Conservation (phyloP, 2,888 invertebrate species). For the Bellardia pandia region DNA sequence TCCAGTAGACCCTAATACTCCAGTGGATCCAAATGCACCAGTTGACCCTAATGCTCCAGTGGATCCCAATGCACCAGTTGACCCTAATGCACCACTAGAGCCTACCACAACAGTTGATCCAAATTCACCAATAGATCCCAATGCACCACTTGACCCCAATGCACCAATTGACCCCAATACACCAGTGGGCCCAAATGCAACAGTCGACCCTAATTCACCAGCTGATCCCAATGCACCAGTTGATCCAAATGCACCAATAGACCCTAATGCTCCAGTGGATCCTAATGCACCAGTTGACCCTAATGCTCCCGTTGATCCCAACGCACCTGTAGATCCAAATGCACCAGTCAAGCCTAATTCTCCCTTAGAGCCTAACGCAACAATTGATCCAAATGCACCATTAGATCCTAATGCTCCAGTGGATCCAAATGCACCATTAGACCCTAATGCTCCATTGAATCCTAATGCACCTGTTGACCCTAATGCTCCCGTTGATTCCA, state of each 20-base stretch:
- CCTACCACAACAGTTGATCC: not conserved
- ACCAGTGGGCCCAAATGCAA: not conserved
- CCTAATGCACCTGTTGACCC: not conserved
- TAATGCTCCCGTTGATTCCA: slow-evolving; percentile 33
- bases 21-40: slow-evolving; percentile 60
- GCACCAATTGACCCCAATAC: slow-evolving; percentile 24
- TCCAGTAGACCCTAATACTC: slow-evolving; percentile 37
- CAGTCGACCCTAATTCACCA: slow-evolving; percentile 38
- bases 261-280: not conserved
- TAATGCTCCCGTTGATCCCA: slow-evolving; percentile 8
- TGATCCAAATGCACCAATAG: not conserved
- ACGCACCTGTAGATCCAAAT: slow-evolving; percentile 60
- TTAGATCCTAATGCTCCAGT: slow-evolving; percentile 2
- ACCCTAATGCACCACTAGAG: slow-evolving; percentile 31
- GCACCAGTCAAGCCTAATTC: slow-evolving; percentile 41
- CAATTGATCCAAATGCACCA: slow-evolving; percentile 53
- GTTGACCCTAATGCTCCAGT: slow-evolving; percentile 34
- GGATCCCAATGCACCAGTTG: slow-evolving; percentile 56
- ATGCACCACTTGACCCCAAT: not conserved
- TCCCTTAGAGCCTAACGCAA: slow-evolving; percentile 1
- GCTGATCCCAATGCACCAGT: not conserved
- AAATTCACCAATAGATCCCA: not conserved
- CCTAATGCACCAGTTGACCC: not conserved
- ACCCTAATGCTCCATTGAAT: not conserved
- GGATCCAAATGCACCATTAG: not conserved